phyloP scores from a whole-genome alignment of 2,797 vertebrate species.

The Pteropus rufus region DNA sequence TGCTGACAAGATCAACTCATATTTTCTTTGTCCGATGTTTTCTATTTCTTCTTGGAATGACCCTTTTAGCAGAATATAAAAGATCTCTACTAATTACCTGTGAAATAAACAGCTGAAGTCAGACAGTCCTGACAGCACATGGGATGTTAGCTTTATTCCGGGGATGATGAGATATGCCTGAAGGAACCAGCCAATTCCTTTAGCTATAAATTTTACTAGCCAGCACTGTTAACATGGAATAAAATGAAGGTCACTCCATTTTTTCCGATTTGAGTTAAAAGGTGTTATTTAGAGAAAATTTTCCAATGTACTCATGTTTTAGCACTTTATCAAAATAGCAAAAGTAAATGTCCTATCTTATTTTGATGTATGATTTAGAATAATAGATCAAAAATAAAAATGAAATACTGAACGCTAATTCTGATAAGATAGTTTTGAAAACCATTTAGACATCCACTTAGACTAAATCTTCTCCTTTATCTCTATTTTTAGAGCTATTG shows the following conservation, averaged over 20 bases:
- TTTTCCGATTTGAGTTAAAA: slow-evolving; percentile 64
- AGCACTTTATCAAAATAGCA: slow-evolving; percentile 39
- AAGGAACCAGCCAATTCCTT: slow-evolving; percentile 66
- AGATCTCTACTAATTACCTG: slow-evolving; percentile 76
- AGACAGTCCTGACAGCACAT: slow-evolving; percentile 4
- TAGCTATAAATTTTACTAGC: slow-evolving; percentile 52
- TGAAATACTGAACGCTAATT: slow-evolving; percentile 18
- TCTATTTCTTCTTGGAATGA: slow-evolving; percentile 71
- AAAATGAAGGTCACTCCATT: slow-evolving; percentile 64
- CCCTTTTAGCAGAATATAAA: slow-evolving; percentile 74
- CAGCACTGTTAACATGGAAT: slow-evolving; percentile 62
- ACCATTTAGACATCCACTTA: not conserved
- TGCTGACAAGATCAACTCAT: slow-evolving; percentile 80
- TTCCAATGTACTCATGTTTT: slow-evolving; percentile 24
- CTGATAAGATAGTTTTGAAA: not conserved
- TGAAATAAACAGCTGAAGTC: slow-evolving; percentile 73
- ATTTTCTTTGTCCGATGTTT: slow-evolving; percentile 80
- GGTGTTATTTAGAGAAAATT: slow-evolving; percentile 63
- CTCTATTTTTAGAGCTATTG: not conserved
- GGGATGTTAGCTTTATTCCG: slow-evolving; percentile 37
- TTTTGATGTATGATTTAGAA: slow-evolving; percentile 36
- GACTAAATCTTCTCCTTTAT: not conserved
- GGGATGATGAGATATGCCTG: slow-evolving; percentile 42
- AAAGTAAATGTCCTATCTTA: not conserved
- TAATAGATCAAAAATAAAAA: slow-evolving; percentile 27